These are phyloP conservation scores for Heterohyrax brucei DNA, from an alignment of 2,797 vertebrate species.

Conservation along the genomic window DNA sequence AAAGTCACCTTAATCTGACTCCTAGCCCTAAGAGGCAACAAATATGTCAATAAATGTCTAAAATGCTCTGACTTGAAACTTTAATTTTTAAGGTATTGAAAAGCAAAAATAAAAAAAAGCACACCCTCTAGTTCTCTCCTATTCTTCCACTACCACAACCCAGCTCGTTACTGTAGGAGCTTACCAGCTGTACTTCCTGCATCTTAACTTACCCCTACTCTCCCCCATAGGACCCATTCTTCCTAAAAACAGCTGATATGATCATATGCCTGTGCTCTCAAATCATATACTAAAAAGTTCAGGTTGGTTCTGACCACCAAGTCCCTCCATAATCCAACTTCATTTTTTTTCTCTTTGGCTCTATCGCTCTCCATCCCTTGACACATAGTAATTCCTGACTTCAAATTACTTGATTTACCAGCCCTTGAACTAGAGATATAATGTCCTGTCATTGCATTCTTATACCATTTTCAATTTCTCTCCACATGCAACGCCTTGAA, in stretches of 20 bases:
- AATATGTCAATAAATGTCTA: not conserved
- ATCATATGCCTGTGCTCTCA: not conserved
- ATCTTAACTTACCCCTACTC: not conserved
- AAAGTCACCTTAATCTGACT: not conserved
- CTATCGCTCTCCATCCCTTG: not conserved
- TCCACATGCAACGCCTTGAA: not conserved
- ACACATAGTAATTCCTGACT: constrained; percentile 14
- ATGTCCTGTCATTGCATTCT: not conserved
- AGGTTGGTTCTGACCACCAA: not conserved
- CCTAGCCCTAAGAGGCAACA: not conserved
- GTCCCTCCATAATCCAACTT: constrained; percentile 43
- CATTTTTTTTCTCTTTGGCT: not conserved
- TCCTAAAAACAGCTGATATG: not conserved
- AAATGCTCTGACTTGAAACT: not conserved
- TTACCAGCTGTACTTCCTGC: not conserved
- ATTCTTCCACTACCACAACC: not conserved
- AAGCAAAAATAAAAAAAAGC: not conserved
- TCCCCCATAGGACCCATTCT: not conserved
- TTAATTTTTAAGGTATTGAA: not conserved
- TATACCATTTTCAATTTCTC: not conserved
- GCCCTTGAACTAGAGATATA: not conserved
- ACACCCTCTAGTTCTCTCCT: not conserved
- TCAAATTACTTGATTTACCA: not conserved
- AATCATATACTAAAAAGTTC: not conserved
- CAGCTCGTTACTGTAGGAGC: not conserved